These are phyloP conservation scores for Dysmachus trigonus DNA, from an alignment of 2,888 invertebrate species.

Conservation along the genomic window DNA sequence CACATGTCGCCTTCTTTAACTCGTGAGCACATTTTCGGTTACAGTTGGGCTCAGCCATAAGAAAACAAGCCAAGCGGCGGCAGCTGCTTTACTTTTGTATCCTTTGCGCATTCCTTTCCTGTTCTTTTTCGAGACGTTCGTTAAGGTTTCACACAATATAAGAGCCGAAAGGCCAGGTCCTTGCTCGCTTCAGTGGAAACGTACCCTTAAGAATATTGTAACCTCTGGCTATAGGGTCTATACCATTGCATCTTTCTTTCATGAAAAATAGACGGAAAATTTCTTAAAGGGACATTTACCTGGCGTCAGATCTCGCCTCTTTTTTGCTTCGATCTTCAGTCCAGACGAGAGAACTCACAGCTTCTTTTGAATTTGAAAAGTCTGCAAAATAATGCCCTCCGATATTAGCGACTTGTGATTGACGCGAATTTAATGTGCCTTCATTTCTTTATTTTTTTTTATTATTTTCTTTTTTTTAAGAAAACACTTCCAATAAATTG, in stretches of 20 bases:
- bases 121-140: not conserved
- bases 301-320: not conserved
- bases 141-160: constrained; percentile 8
- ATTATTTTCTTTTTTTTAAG: not conserved
- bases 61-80: not conserved
- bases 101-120: not conserved
- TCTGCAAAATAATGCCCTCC: not conserved
- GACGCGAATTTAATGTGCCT: not conserved
- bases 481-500: not conserved
- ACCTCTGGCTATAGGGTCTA: not conserved
- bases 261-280: not conserved
- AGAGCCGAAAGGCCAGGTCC: not conserved
- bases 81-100: not conserved
- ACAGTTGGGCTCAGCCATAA: constrained; percentile 6
- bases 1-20: constrained; percentile 15
- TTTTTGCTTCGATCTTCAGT: not conserved
- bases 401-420: not conserved
- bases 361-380: not conserved
- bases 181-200: not conserved
- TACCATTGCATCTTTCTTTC: not conserved
- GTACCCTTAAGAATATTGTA: not conserved
- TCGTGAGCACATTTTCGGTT: constrained; percentile 16
- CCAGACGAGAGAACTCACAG: not conserved
- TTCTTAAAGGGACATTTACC: constrained; percentile 12
- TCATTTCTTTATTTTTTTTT: not conserved